Conservation (phyloP, 2,888 invertebrate species). For the Phortica magna region DNA sequence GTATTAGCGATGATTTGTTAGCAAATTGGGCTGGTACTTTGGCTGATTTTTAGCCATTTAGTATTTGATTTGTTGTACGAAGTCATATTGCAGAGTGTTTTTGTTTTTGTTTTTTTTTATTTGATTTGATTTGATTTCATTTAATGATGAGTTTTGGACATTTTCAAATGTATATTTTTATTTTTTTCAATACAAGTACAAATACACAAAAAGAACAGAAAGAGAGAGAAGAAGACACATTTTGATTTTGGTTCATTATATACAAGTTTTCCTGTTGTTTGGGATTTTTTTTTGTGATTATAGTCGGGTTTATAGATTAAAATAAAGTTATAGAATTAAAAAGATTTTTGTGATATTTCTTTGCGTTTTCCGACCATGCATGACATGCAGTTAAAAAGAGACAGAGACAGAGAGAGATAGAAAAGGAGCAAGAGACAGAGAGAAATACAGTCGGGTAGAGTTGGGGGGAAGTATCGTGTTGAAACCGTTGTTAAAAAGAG, state of each 20-base stretch:
- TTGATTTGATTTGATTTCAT: not conserved
- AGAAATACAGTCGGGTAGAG: slow-evolving; percentile 45
- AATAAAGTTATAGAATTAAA: not conserved
- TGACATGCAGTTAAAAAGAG: slow-evolving; percentile 55
- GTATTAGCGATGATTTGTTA: slow-evolving; percentile 76
- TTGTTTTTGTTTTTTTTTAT: slow-evolving; percentile 22
- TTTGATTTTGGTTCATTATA: slow-evolving; percentile 31
- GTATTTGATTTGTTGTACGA: not conserved
- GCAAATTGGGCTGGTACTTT: slow-evolving; percentile 67
- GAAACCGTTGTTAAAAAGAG: slow-evolving; percentile 36
- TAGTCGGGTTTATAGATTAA: slow-evolving; percentile 9
- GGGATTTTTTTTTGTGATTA: slow-evolving; percentile 39
- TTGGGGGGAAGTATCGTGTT: slow-evolving; percentile 39
- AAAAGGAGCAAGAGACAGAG: slow-evolving; percentile 30
- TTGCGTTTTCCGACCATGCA: slow-evolving; percentile 44
- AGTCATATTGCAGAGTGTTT: not conserved
- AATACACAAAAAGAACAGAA: slow-evolving; percentile 22
- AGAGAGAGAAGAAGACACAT: slow-evolving; percentile 20
- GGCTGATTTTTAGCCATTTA: not conserved
- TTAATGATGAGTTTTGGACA: not conserved
- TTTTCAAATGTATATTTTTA: slow-evolving; percentile 28
- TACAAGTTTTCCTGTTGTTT: not conserved
- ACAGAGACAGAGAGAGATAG: slow-evolving; percentile 25
- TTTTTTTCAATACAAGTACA: slow-evolving; percentile 16
- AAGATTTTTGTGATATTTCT: not conserved